A percentile compares a stretch with the other conserved stretches of the same genome.
Conservation (phyloP, 2,797 vertebrate genomes). For the Micropoecilia bifurca region DNA sequence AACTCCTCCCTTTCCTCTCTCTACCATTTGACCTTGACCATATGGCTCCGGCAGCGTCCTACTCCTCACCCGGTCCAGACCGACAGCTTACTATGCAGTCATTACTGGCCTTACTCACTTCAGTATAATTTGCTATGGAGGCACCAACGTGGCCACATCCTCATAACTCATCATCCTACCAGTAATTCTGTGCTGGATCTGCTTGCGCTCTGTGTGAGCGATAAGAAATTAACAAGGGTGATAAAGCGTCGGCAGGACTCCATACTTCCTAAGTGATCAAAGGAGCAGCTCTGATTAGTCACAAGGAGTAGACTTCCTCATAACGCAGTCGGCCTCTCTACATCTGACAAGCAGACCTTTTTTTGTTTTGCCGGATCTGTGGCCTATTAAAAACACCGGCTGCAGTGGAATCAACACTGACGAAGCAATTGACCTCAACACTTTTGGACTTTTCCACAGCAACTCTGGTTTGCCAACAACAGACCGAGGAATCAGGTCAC, state of each 20-base stretch:
- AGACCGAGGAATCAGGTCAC: neutral
- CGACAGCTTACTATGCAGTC: conserved; percentile 6
- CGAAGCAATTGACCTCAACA: conserved; percentile 1
- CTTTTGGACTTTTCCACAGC: neutral
- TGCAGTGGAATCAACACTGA: neutral
- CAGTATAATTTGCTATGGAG: conserved; percentile 7
- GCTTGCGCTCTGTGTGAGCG: conserved; percentile 27
- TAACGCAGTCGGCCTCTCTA: conserved; percentile 9
- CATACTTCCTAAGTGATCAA: conserved; percentile 56
- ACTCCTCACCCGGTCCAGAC: neutral
- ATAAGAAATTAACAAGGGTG: conserved; percentile 62
- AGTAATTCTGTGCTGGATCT: conserved; percentile 44
- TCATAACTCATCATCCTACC: conserved; percentile 43
- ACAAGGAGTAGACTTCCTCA: conserved; percentile 34
- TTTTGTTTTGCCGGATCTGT: conserved; percentile 17
- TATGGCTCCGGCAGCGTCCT: neutral
- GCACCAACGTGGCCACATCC: conserved; percentile 42
- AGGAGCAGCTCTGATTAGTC: conserved; percentile 47
- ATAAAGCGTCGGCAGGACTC: conserved; percentile 50
- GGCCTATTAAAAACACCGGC: conserved; percentile 36
- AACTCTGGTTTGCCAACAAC: neutral
- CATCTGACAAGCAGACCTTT: conserved; percentile 8
- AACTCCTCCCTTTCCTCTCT: neutral
- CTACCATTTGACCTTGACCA: conserved; percentile 27
- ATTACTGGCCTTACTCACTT: conserved; percentile 14